Base-by-base conservation (phyloP, 53 echinoderm and acorn worm genomes). In the Stichopus horrens region DNA sequence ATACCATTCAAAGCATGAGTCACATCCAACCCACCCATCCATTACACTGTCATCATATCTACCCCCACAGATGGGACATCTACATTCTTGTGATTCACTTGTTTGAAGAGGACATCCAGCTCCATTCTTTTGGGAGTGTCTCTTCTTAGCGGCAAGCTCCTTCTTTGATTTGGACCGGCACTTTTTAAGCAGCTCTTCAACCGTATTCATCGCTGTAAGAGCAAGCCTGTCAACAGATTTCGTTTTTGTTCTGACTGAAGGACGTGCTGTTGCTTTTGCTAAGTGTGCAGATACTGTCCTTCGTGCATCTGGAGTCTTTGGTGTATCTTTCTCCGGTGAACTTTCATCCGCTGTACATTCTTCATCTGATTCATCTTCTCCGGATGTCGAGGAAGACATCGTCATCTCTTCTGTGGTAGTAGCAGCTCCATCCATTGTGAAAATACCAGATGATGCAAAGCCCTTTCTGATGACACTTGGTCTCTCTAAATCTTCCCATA, bases 1-100 rank as follows among this genome's bases (percentile, higher is more conserved):
- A 18, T 82, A 82, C 83, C 83, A 82, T 9, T 54, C 9, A 21
- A 57, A 21, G 83, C 83, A 82, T 57, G 14, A 9, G 83, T 82
- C 83, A 58, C 83, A 82, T 9, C 57, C 83, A 56, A 56, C 59
- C 83, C 83, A 82, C 83, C 83, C 58, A 19, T 16, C 83, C 83
- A n/a, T 53, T 57, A 82, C 83, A 58, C 58, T 82, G 54, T 82
- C 58, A 6, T 54, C 83, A 57, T 82, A 82, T 13, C 6, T 82
- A 20, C 21, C 54, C 56, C 83, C 59, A 58, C 83, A 82, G 11
- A 82, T 82, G 7, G 58, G 57, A 18, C 83, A 82, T 54, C 83
- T 56, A 58, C 78, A 82, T 22, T 82, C 57, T 56, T 55, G 16
- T n/a, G 82, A 54, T 21, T 53, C 19, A n/a, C 10, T 55, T 58